Evolutionary conservation across 2,797 vertebrate genomes (phyloP), one percentile per base, ranked within the genome.

Genomic region (Chaetophractus vellerosus): DNA sequence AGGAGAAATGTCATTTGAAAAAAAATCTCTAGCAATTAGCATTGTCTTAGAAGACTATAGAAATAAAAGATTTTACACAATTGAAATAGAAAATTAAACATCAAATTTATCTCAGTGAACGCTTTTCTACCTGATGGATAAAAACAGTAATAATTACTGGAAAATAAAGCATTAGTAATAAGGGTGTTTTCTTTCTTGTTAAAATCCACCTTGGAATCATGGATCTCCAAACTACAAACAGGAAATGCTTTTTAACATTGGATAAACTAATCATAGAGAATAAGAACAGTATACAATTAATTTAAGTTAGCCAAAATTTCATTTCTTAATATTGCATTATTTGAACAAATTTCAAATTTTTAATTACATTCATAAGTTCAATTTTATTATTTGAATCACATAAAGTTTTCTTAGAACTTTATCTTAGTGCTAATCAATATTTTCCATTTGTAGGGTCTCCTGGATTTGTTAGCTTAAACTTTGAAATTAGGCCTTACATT

Each of bases 191-290:
- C 87, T 84, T 79, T 84, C 33, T 94, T 75, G 0, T 94, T 96
- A 96, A 97, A 91, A 91, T 94, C 18, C 61, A 26, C 2, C 78
- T 93, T 57, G 94, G 93, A 97, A 86, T 87, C 75, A 16, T 83
- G 9, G 21, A 36, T 90, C 26, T 92, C 75, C 28, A 86, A 96
- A 95, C 92, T 83, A 86, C 68, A 68, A 6, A 90, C 48, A 96
- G 81, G 0, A 12, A 96, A 91, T 64, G 61, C 28, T 24, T 80
- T 94, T 90, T 74, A 87, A 64, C 16, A 16, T 61, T 84, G 5
- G 23, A 48, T 55, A 74, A 4, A 75, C 31, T 75, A 92, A 95
- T 52, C 36, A 93, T 36, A 89, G 31, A 92, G 97, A 95, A 31
- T 85, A n/a, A 96, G 75, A 88, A 0, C 52, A 92, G 9, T 48